Percentiles rank a stretch among this genome's conserved stretches.
Conservation (phyloP, 1,140 invertebrate species). For the honey bee (Apis mellifera) region Amel_HAv3.1 CM009932.2:11715001-11715500, state of each 20-base stretch:
- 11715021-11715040: no score
- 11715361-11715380: constrained; percentile 24
- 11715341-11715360: constrained; percentile 58
- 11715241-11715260: constrained; percentile 29
- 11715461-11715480: background rate
- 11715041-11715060: background rate
- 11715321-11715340: constrained; percentile 63
- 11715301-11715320: constrained; percentile 33
- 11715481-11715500: constrained; percentile 22
- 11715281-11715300: no score
- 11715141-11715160: constrained; percentile 2
- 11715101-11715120: constrained; percentile 30
- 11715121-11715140: background rate
- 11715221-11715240: constrained; percentile 42
- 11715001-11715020: background rate
- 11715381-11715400: constrained; percentile 53
- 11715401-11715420: constrained; percentile 59
- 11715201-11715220: background rate
- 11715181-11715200: no score
- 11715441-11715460: background rate
- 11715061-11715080: constrained; percentile 28
- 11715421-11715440: constrained; percentile 23
- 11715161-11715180: background rate
- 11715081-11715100: constrained; percentile 44
- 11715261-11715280: no score